Evolutionary conservation across 2,888 invertebrate genomes (phyloP).

Genomic region (Epiblema foenella): DNA sequence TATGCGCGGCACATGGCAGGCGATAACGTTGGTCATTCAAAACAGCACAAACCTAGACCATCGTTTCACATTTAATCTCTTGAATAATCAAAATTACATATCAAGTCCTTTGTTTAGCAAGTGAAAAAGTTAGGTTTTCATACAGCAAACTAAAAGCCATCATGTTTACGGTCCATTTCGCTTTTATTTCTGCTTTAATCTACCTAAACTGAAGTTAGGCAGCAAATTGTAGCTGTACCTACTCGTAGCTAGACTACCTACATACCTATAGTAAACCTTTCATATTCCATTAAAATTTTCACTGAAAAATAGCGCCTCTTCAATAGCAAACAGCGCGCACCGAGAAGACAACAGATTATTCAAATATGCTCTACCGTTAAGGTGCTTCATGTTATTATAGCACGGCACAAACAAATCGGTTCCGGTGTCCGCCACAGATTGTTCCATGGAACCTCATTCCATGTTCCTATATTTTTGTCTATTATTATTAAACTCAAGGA

Average conservation of each 20-base stretch:
- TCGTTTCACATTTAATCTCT: not conserved
- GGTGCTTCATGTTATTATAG: constrained; percentile 19
- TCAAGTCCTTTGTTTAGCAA: not conserved
- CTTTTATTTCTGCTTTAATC: no score
- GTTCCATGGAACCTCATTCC: constrained; percentile 3
- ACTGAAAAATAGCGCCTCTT: constrained; percentile 1
- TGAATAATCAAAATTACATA: not conserved
- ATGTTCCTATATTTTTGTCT: not conserved
- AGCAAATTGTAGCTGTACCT: no score
- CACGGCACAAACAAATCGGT: constrained; percentile 9
- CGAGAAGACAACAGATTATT: constrained; percentile 25
- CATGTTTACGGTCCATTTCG: not conserved
- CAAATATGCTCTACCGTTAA: constrained; percentile 25
- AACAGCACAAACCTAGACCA: not conserved
- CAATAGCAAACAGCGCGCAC: not conserved
- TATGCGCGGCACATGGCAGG: constrained; percentile 18
- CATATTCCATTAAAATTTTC: not conserved
- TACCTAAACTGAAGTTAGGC: no score
- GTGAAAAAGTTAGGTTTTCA: not conserved
- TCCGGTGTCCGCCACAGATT: not conserved
- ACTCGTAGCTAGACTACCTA: not conserved
- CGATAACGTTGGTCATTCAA: not conserved
- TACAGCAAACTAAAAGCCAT: not conserved
- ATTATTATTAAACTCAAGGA: no score
- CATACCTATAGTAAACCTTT: not conserved